Evolutionary conservation across 2,797 vertebrate genomes (phyloP).

Genomic region (Notolepis coatsorum): DNA sequence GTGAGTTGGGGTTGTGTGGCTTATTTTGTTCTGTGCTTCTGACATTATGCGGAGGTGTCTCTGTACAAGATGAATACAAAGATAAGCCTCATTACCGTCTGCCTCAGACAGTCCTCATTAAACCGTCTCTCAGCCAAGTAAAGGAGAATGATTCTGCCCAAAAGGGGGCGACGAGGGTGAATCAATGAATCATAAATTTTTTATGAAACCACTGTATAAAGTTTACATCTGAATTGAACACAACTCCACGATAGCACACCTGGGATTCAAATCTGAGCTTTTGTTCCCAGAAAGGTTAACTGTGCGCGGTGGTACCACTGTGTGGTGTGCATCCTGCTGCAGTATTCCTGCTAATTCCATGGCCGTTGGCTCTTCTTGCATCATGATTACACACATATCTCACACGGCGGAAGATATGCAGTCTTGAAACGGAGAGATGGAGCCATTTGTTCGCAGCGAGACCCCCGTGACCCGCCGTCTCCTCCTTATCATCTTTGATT

Average conservation of each 20-base stretch:
- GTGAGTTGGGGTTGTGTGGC: constrained; percentile 22
- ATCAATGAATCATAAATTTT: constrained; percentile 34
- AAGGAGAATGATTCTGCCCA: not conserved
- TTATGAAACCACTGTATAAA: constrained; percentile 21
- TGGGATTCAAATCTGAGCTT: not conserved
- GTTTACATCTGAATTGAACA: constrained; percentile 21
- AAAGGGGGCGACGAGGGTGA: not conserved
- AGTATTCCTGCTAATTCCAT: constrained; percentile 30
- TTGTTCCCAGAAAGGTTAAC: not conserved
- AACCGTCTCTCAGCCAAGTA: too few relatives aligned
- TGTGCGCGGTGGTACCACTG: constrained; percentile 5
- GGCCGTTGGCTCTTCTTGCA: constrained; percentile 54
- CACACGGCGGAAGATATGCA: constrained; percentile 29
- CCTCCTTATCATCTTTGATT: constrained; percentile 41
- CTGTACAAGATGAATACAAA: constrained; percentile 45
- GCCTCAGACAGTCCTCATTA: too few relatives aligned
- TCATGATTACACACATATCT: constrained; percentile 60
- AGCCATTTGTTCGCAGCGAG: constrained; percentile 28
- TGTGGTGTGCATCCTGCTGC: not conserved
- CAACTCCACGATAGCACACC: constrained; percentile 11
- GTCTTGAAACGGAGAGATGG: constrained; percentile 29
- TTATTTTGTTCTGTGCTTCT: constrained; percentile 31
- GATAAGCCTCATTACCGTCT: too few relatives aligned
- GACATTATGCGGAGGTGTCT: constrained; percentile 31
- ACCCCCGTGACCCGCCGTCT: constrained; percentile 38